Percentiles rank a stretch among this genome's conserved stretches.
phyloP scores from a whole-genome alignment of 2,113 vertebrate genomes.

The Oenanthe melanoleuca region DNA sequence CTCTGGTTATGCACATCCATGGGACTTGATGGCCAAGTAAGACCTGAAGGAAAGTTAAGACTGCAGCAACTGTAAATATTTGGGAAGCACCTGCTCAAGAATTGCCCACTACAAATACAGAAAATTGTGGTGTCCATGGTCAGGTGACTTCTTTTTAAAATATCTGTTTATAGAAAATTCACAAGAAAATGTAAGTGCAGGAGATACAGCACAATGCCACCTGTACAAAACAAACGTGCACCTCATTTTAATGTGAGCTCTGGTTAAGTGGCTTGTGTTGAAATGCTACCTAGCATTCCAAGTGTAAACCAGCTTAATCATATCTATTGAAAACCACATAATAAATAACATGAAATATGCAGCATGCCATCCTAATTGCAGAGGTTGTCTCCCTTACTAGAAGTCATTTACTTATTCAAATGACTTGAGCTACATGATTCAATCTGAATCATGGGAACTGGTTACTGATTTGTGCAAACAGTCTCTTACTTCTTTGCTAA shows the following conservation, averaged over 20 bases:
- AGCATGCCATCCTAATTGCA: constrained; percentile 20
- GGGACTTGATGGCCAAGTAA: background rate
- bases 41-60: background rate
- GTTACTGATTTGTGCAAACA: constrained; percentile 21
- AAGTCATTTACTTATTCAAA: constrained; percentile 40
- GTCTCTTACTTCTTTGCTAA: constrained; percentile 16
- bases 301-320: constrained; percentile 15
- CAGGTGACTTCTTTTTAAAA: background rate
- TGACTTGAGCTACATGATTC: constrained; percentile 30
- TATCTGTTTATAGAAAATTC: background rate
- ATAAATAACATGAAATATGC: constrained; percentile 6
- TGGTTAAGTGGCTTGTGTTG: constrained; percentile 21
- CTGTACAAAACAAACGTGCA: background rate
- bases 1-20: background rate
- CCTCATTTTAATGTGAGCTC: background rate
- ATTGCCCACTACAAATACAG: background rate
- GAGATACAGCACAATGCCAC: background rate
- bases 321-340: constrained; percentile 28
- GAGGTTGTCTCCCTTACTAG: constrained; percentile 28
- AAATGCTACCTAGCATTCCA: constrained; percentile 32
- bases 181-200: background rate
- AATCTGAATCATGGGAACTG: constrained; percentile 43
- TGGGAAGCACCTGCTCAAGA: background rate
- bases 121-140: background rate
- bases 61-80: background rate